Evolutionary conservation across 2,888 invertebrate species (phyloP).

Genomic region (Apomyelois bistriatella): DNA sequence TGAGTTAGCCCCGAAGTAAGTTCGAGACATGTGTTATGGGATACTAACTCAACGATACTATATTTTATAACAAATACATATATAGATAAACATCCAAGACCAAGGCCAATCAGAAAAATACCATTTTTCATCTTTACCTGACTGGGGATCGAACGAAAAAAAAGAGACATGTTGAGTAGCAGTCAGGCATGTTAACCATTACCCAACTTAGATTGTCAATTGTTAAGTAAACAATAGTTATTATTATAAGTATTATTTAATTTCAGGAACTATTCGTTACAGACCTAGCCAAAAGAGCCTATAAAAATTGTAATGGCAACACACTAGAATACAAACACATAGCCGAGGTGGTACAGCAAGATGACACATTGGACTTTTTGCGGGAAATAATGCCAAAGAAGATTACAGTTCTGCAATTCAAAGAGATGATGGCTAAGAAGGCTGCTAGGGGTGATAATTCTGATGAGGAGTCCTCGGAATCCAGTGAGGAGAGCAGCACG

Average conservation of each 20-base stretch:
- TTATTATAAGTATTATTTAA: not conserved
- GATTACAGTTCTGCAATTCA: constrained; percentile 84
- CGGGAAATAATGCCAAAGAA: constrained; percentile 87
- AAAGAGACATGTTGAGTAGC: no score
- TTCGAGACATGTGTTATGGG: no score
- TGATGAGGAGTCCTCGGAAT: constrained; percentile 56
- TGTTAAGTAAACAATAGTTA: no score
- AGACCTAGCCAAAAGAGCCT: constrained; percentile 82
- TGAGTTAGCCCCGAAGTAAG: no score
- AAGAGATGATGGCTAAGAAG: constrained; percentile 83
- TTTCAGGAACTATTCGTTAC: constrained; percentile 85
- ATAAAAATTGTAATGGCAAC: constrained; percentile 71
- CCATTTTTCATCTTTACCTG: no score
- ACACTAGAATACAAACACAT: constrained; percentile 85
- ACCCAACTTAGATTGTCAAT: no score
- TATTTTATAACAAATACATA: no score
- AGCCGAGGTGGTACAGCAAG: constrained; percentile 84
- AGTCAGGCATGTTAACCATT: no score
- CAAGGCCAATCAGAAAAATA: no score
- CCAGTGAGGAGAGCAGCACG: constrained; percentile 51
- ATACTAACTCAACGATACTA: no score
- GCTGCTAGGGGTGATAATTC: constrained; percentile 46
- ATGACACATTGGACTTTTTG: constrained; percentile 84
- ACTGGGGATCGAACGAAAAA: no score
- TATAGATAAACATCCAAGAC: no score